Conservation (phyloP, 2,888 invertebrate genomes). For the Ophioninae sp. region DNA sequence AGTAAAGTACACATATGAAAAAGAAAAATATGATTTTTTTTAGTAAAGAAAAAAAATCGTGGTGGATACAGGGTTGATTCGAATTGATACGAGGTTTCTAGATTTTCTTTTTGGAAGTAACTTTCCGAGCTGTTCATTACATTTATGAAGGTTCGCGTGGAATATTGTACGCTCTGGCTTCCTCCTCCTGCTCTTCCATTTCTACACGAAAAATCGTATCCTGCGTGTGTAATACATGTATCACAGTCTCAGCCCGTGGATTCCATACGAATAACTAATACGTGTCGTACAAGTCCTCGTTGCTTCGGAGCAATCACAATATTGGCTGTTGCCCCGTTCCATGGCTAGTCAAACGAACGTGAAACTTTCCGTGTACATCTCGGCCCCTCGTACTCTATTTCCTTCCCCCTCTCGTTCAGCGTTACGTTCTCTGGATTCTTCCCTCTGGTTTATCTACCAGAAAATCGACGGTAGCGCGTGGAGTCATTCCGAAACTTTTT, state of each 20-base stretch:
- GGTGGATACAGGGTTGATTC: not conserved
- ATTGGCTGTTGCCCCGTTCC: slow-evolving; percentile 59
- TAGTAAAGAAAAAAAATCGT: not conserved
- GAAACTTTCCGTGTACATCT: slow-evolving; percentile 7
- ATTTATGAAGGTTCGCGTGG: not conserved
- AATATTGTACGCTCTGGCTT: not conserved
- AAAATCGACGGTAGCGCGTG: slow-evolving; percentile 25
- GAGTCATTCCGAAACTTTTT: slow-evolving; percentile 31
- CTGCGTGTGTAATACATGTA: slow-evolving; percentile 38
- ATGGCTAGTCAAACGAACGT: slow-evolving; percentile 59
- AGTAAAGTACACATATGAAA: not conserved
- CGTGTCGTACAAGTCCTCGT: slow-evolving; percentile 46
- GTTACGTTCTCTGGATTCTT: slow-evolving; percentile 11
- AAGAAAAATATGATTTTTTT: slow-evolving; percentile 39
- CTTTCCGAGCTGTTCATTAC: not conserved
- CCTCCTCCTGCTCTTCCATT: slow-evolving; percentile 4
- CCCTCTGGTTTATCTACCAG: slow-evolving; percentile 31
- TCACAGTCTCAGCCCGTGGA: slow-evolving; percentile 51
- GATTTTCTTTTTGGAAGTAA: not conserved
- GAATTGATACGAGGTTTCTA: not conserved
- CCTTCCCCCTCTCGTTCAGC: slow-evolving; percentile 21
- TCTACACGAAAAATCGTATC: slow-evolving; percentile 12
- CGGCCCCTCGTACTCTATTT: slow-evolving; percentile 4
- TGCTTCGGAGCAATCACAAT: slow-evolving; percentile 62
- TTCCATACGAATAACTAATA: slow-evolving; percentile 39